Conservation (phyloP, 2,797 vertebrate species). For the Manis crassicaudata region DNA sequence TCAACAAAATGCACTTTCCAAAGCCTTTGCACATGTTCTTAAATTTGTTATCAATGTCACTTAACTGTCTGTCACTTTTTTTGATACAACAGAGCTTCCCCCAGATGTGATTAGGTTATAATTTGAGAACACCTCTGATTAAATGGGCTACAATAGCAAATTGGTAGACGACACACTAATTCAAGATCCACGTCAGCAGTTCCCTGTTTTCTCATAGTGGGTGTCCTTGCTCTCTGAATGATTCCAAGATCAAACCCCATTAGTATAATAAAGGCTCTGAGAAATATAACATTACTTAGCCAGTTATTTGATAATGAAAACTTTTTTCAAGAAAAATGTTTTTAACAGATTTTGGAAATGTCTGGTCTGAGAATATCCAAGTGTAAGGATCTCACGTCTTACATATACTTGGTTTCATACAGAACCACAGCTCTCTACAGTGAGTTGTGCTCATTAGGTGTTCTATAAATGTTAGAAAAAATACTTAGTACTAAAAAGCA, state of each 20-base stretch:
- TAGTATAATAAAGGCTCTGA: background rate
- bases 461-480: background rate
- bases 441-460: background rate
- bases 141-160: background rate
- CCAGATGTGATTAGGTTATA: background rate
- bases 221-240: background rate
- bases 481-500: background rate
- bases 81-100: background rate
- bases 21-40: background rate
- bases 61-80: background rate
- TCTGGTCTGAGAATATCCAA: background rate
- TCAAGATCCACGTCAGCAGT: background rate
- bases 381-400: background rate
- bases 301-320: slow-evolving; percentile 43
- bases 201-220: background rate
- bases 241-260: background rate
- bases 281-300: slow-evolving; percentile 46
- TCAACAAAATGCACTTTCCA: background rate
- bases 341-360: slow-evolving; percentile 17
- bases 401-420: background rate
- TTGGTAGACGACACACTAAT: slow-evolving; percentile 14
- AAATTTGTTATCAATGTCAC: background rate
- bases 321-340: slow-evolving; percentile 26
- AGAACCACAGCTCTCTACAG: background rate
- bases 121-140: background rate